Evolutionary conservation across 2,797 vertebrate genomes (phyloP), one percentile per base, ranked within the genome.

Genomic region (Enteromius mattozi): DNA sequence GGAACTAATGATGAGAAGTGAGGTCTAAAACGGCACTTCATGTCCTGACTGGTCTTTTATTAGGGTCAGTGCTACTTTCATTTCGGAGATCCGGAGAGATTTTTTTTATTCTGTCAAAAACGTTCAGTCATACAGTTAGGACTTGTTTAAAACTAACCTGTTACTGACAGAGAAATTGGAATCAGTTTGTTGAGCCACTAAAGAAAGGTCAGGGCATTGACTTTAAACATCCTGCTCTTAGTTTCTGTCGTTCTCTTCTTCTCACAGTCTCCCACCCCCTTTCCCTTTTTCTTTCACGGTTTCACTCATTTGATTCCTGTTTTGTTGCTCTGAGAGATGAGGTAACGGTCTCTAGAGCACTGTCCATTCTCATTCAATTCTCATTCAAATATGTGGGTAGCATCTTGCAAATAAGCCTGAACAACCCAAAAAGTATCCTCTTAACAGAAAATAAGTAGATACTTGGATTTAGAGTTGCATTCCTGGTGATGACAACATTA

Each of bases 191-290:
- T 59, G 49, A 70, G 75, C 27, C 10, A 2, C 47, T 59, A 78
- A 56, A 54, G 74, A 56, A 76, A 63, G 56, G n/a, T 68, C 61
- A 56, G n/a, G 17, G 6, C 80, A 72, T 72, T 65, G 81, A 75
- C 81, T 45, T 84, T 69, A 56, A 82, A 88, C 79, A 89, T 88
- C 77, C 51, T 80, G 87, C 81, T 63, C 87, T 87, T 77, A 63
- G 86, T 87, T 88, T 88, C 40, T 83, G 40, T 88, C 69, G 78
- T 85, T 71, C 82, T 80, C 65, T 56, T 14, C 88, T 71, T 88
- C 83, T 87, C 80, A 27, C 47, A 68, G 45, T 21, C 82, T 84
- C 68, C 69, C 59, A 56, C 72, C 85, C 56, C 40, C 54, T 21
- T 13, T 47, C 61, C 45, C 61, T 17, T 66, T 49, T 61, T 51